Conservation (phyloP, 2,888 invertebrate species). For the Drosophila paracracens region DNA sequence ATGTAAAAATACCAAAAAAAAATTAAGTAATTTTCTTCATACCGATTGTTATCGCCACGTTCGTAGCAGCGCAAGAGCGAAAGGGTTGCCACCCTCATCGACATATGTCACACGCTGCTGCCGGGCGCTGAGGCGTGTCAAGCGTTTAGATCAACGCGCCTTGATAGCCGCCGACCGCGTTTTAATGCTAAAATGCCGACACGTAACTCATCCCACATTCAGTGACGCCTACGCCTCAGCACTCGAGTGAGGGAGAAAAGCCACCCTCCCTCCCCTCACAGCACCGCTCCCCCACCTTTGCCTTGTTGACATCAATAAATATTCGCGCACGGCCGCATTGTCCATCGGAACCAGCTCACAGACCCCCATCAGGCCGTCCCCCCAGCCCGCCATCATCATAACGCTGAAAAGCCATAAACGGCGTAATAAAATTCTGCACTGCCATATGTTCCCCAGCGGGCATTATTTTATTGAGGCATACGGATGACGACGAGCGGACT, state of each 20-base stretch:
- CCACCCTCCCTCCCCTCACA: background rate
- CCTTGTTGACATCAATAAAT: constrained; percentile 79
- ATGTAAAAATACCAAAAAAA: constrained; percentile 23
- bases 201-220: constrained; percentile 60
- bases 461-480: constrained; percentile 75
- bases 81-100: constrained; percentile 67
- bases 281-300: background rate
- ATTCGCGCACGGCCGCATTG: constrained; percentile 70
- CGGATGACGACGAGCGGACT: constrained; percentile 32
- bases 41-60: constrained; percentile 62
- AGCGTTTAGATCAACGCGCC: constrained; percentile 71
- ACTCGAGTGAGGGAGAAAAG: background rate
- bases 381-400: constrained; percentile 59
- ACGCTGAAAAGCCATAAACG: constrained; percentile 80
- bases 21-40: constrained; percentile 78
- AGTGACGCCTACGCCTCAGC: constrained; percentile 28
- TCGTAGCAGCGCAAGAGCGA: constrained; percentile 36
- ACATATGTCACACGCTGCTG: constrained; percentile 71
- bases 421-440: constrained; percentile 80
- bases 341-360: constrained; percentile 27
- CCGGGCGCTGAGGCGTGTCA: constrained; percentile 67
- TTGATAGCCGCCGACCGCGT: constrained; percentile 71
- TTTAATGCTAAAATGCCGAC: constrained; percentile 69
- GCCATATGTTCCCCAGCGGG: constrained; percentile 82
- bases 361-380: background rate